Evolutionary conservation across 2,797 vertebrate genomes (phyloP), one percentile per base, ranked within the genome.

Genomic region (Lindbergichthys nudifrons): DNA sequence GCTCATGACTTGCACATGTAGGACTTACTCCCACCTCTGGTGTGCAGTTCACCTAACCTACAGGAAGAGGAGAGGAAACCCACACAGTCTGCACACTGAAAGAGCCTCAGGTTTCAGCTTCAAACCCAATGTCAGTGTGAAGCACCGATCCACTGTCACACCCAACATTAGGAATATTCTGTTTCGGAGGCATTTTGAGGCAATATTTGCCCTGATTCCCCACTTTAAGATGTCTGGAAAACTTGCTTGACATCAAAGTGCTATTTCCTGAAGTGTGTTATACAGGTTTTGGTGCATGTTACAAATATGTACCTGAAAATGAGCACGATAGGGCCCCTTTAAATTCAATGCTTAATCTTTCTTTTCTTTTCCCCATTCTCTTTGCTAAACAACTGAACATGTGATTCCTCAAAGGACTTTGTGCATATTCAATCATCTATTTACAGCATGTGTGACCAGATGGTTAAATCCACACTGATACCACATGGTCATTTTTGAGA

Each of bases 391-490:
- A 41, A 30, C 19, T 42, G 19, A 18, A 65, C 57, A 41, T 53
- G 11, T 23, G 3, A 15, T 52, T 66, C 3, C 21, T 46, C 16
- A 16, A 10, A 9, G 16, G 47, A 54, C 16, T n/a, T 65, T 43
- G 19, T 41, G 8, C 51, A 43, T 21, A 32, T 77, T n/a, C 26
- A 46, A 23, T 21, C 47, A 57, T 65, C 46, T 61, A 61, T 62
- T 46, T 39, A 70, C 41, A 59, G 58, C n/a, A 30, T 54, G 72
- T 65, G 45, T 64, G 67, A 71, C 53, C 80, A 79, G 80, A 75
- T 82, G 68, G 80, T 52, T 54, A 45, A 56, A 73, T 45, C 48
- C 45, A 12, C 46, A 4, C 26, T 36, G 41, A 19, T 53, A 54
- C 45, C 50, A 26, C 21, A 30, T 30, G 23, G 13, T 48, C 73